phyloP scores from a whole-genome alignment of 2,113 vertebrate species.

The Xerus inauris region DNA sequence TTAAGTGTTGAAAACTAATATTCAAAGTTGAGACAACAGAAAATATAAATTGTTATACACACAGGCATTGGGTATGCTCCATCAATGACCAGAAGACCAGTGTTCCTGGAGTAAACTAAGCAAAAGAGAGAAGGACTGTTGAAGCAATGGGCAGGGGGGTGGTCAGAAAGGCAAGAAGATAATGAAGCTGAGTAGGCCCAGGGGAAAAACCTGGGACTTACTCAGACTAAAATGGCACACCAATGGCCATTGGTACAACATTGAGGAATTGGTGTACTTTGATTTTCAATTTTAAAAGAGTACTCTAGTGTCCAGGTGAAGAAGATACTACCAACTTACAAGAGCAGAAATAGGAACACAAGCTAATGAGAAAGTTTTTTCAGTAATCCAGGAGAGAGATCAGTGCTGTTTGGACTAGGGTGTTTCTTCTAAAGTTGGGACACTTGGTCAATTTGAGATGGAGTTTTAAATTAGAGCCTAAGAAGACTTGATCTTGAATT shows the following conservation, averaged over 20 bases:
- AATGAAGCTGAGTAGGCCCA: not conserved
- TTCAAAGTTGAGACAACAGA: not conserved
- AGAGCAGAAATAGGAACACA: not conserved
- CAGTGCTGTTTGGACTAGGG: not conserved
- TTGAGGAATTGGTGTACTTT: not conserved
- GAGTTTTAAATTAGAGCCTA: not conserved
- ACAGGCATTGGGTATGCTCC: not conserved
- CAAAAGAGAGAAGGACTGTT: not conserved
- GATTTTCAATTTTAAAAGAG: not conserved
- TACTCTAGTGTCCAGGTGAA: not conserved
- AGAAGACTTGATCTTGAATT: not conserved
- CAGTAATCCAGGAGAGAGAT: not conserved
- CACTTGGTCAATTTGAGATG: not conserved
- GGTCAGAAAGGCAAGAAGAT: not conserved
- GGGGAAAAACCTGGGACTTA: not conserved
- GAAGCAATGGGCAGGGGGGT: rapidly evolving
- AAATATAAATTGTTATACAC: not conserved
- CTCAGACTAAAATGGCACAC: rapidly evolving
- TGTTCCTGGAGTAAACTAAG: not conserved
- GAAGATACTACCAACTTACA: not conserved
- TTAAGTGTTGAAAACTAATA: not conserved
- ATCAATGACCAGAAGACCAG: not conserved
- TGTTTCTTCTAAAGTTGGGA: not conserved
- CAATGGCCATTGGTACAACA: too few relatives aligned
- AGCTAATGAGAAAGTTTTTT: not conserved